Percentiles rank a stretch among this genome's conserved stretches.
Conservation (phyloP, 1,140 invertebrate species). For the Bombus ignitus region DNA sequence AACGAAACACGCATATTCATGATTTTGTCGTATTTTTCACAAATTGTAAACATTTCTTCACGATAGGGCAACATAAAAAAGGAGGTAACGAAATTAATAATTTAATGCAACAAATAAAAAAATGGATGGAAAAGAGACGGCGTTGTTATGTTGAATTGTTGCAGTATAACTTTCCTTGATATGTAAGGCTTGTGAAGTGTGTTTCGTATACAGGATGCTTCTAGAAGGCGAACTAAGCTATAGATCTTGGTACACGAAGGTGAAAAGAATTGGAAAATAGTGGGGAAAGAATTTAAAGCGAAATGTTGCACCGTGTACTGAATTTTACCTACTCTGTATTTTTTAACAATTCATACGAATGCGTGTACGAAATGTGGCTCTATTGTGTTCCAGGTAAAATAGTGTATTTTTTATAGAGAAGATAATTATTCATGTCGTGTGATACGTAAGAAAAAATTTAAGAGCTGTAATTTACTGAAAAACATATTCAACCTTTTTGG, state of each 20-base stretch:
- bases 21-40: too few species aligned
- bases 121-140: not conserved
- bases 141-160: not conserved
- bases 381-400: not conserved
- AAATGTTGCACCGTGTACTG: not conserved
- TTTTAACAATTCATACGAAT: not conserved
- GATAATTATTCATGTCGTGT: not conserved
- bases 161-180: not conserved
- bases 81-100: not conserved
- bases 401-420: not conserved
- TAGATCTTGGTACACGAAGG: constrained; percentile 14
- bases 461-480: not conserved
- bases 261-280: constrained; percentile 14
- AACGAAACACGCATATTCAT: too few species aligned
- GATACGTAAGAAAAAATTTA: not conserved
- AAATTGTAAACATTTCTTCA: too few species aligned
- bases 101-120: too few species aligned
- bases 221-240: not conserved
- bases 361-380: not conserved
- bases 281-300: not conserved
- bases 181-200: not conserved
- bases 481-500: too few species aligned
- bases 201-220: not conserved
- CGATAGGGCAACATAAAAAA: too few species aligned
- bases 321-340: not conserved